phyloP scores from a whole-genome alignment of 2,797 vertebrate genomes.

The Coccyzus lansbergi region DNA sequence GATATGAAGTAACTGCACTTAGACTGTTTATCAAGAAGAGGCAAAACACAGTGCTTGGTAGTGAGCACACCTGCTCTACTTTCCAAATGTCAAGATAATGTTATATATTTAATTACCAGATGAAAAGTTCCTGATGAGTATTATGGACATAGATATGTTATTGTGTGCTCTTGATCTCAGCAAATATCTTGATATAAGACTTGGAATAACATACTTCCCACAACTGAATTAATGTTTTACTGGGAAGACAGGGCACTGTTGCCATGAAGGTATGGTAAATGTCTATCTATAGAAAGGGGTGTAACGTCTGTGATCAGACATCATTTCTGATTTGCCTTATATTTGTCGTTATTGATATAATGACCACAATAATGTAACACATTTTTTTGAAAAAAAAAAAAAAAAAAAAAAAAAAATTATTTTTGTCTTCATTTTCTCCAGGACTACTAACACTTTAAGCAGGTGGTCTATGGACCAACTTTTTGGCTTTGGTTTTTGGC shows the following conservation, averaged over 20 bases:
- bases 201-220: background rate
- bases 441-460: background rate
- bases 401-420: no score
- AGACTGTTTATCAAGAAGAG: background rate
- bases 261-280: background rate
- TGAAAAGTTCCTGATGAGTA: background rate
- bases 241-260: background rate
- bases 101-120: background rate
- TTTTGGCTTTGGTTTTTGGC: background rate
- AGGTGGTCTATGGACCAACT: background rate
- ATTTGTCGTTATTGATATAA: background rate
- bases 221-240: background rate
- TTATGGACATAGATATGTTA: fast-evolving
- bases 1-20: background rate
- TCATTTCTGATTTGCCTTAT: background rate
- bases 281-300: background rate
- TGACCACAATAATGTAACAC: background rate
- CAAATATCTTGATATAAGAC: background rate
- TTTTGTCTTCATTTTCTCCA: background rate
- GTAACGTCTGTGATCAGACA: background rate
- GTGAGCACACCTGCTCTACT: background rate
- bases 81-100: background rate
- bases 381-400: no score
- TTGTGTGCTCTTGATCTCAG: background rate
- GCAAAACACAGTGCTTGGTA: background rate